Conservation (phyloP, 2,888 invertebrate species). For the Biston stratarius region DNA sequence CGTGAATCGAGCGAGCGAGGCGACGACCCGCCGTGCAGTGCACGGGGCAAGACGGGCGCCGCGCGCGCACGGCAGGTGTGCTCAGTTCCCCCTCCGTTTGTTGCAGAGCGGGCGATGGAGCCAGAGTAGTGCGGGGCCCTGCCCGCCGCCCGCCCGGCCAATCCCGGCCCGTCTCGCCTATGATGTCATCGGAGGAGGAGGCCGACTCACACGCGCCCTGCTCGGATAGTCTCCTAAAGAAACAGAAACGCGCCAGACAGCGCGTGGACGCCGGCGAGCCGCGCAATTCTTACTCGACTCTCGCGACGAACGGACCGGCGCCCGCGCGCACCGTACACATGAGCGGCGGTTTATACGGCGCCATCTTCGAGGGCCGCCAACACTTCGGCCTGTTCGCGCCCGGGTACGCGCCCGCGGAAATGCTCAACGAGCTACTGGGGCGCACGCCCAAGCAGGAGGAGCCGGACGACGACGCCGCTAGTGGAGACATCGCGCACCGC, state of each 20-base stretch:
- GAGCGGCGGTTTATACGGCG: slow-evolving; percentile 95
- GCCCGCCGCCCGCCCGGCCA: slow-evolving; percentile 91
- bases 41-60: slow-evolving; percentile 31
- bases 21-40: slow-evolving; percentile 1
- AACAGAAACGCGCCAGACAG: slow-evolving; percentile 97
- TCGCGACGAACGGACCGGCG: slow-evolving; percentile 85
- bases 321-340: slow-evolving; percentile 91
- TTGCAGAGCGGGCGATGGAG: slow-evolving; percentile 85
- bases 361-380: slow-evolving; percentile 93
- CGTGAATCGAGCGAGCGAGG: slow-evolving; percentile 1
- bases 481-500: slow-evolving; percentile 90
- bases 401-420: slow-evolving; percentile 95
- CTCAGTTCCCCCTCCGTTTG: slow-evolving; percentile 76
- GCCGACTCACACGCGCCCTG: slow-evolving; percentile 97
- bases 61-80: slow-evolving; percentile 76
- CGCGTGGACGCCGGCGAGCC: slow-evolving; percentile 98
- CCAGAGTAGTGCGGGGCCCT: slow-evolving; percentile 82
- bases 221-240: slow-evolving; percentile 96
- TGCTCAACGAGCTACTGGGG: slow-evolving; percentile 96
- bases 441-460: slow-evolving; percentile 91
- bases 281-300: slow-evolving; percentile 94
- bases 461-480: slow-evolving; percentile 82
- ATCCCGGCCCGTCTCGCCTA: slow-evolving; percentile 93
- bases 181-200: slow-evolving; percentile 99
- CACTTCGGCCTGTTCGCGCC: slow-evolving; percentile 93